Base-by-base conservation (phyloP, 2,113 vertebrate species). In the Bubo scandiacus region DNA sequence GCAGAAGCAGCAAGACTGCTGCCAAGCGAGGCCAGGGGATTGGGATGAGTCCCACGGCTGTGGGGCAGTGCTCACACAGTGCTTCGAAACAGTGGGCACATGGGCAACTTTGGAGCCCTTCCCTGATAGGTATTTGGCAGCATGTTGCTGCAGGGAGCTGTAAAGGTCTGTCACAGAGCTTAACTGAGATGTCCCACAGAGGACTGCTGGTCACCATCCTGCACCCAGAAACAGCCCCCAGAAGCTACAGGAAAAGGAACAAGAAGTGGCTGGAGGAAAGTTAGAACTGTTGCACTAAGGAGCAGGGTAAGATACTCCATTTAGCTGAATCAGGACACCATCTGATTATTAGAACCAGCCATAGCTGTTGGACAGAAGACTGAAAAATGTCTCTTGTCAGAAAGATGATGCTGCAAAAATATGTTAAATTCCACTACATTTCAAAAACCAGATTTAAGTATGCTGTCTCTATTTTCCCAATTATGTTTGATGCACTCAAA, bases 1-100 rank as follows among this genome's bases (percentile, higher is more conserved):
- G 19, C 2, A 84, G 16, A 87, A 71, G 42, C 27, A 81, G 30
- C 16, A 89, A 74, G 81, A 78, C 11, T 78, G 63, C 42, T 78
- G 23, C 47, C 55, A n/a, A 32, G 70, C 1, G 9, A 63, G 52
- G 6, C 38, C 68, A 55, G 19, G 26, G 22, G 17, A 66, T 19
- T 0, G 3, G 17, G 38, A 71, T 0, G 5, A 71, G 47, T n/a
- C 34, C n/a, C 11, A 49, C 1, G 2, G 32, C 51, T 34, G 6
- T 11, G 11, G n/a, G 27, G 8, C 40, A 51, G 12, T 36, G n/a
- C 10, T 74, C 30, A 52, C 15, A 34, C 9, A 30, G 32, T 2
- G 1, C 40, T 78, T 57, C 20, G 36, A 59, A 72, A 55, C 12
- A 49, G 19, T 18, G 0, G 1, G 20, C 19, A 38, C 26, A 12